Conservation (phyloP, 1,140 invertebrate species). For the Trinorchestia longiramus region DNA sequence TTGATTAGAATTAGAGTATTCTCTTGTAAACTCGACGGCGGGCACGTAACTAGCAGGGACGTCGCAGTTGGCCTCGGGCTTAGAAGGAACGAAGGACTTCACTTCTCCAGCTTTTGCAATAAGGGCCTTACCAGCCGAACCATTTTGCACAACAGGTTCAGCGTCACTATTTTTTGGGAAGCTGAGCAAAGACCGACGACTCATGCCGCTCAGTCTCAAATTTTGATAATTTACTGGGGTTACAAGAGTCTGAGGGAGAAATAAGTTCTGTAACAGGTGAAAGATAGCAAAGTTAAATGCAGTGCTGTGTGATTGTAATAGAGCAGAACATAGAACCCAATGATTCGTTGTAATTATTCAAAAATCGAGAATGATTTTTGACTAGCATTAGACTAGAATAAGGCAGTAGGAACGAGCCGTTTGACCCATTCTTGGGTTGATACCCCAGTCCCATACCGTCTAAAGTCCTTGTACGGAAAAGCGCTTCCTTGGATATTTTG, state of each 20-base stretch:
- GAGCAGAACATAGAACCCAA: neutral
- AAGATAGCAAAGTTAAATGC: neutral
- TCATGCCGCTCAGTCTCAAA: conserved; percentile 32
- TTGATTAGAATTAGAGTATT: neutral
- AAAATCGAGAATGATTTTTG: neutral
- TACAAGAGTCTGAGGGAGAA: neutral
- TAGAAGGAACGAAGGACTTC: neutral
- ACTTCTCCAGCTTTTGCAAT: conserved; percentile 10
- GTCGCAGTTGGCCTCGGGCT: neutral
- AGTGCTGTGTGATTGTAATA: neutral
- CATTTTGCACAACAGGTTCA: neutral
- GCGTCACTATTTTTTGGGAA: neutral
- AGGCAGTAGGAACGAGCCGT: too few species aligned
- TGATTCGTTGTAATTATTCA: neutral
- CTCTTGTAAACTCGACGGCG: neutral
- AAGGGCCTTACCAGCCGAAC: neutral
- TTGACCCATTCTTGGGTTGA: too few species aligned
- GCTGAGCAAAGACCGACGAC: neutral
- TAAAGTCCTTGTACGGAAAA: too few species aligned
- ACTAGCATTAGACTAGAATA: too few species aligned
- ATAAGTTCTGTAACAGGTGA: neutral
- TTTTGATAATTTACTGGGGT: neutral
- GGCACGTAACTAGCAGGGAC: neutral
- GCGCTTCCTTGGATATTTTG: too few species aligned
- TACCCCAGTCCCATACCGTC: too few species aligned